Evolutionary conservation across 2,888 invertebrate species (phyloP), one percentile per base, ranked within the genome.

Genomic region (Agriopis aurantiaria): DNA sequence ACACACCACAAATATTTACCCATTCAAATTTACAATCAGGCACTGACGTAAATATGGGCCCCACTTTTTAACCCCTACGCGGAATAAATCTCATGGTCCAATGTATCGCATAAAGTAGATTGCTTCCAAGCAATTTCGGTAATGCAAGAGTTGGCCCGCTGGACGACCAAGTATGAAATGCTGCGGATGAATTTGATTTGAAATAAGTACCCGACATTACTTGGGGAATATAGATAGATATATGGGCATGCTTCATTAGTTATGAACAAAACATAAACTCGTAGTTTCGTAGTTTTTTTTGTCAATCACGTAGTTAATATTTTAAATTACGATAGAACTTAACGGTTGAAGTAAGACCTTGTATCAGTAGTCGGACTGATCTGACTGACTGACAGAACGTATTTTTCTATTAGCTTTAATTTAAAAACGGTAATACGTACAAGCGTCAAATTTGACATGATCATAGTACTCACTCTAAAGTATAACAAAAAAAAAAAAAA

Each of bases 71-170:
- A 82, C 77, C 84, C 84, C 79, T 79, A 75, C 78, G 80, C 75
- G 78, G 83, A 85, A 88, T 87, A 87, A 88, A 89, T 88, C 84
- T 83, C 77, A 72, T 75, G 79, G 81, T 82, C 83, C 80, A 81
- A 84, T 79, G 83, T 77, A 75, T 75, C 74, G 85, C 86, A 89
- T 91, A 90, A 90, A 91, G 87, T 85, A 89, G 87, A 91, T 92
- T 90, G 90, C 87, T 89, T 89, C 85, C 82, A 82, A 88, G 89
- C 92, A 92, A 92, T 92, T 91, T 90, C 86, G 80, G 90, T 92
- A 92, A 92, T 92, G 91, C 89, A 91, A 82, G 87, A 88, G 85
- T 91, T 90, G 89, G 88, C 90, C 84, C 82, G 85, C 90, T 88
- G 88, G 88, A 89, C 82, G 82, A 82, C 85, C 82, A 83, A 80